These are phyloP conservation scores for Ernsta delagoae DNA, from an alignment of 2,888 invertebrate species.

Conservation along the genomic window DNA sequence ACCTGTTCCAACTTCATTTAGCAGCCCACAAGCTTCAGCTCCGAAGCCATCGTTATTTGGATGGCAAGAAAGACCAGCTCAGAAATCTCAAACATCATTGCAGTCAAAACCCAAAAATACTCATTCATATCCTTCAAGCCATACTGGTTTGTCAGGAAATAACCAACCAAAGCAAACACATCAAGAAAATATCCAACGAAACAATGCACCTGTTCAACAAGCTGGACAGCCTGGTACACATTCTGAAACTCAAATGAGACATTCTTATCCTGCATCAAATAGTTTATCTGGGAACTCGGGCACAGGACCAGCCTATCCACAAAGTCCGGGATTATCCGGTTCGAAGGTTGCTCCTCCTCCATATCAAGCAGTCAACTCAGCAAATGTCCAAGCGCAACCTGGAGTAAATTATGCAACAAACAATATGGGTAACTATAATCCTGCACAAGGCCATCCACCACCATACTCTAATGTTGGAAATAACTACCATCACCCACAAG, in stretches of 20 bases:
- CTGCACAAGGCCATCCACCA: constrained; percentile 41
- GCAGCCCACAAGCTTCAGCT: constrained; percentile 63
- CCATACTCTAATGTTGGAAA: constrained; percentile 48
- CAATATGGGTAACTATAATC: constrained; percentile 27
- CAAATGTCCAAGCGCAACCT: constrained; percentile 37
- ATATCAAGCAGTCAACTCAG: constrained; percentile 47
- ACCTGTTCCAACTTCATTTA: constrained; percentile 72
- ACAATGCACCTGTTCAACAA: constrained; percentile 57
- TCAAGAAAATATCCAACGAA: constrained; percentile 69
- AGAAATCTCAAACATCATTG: constrained; percentile 57
- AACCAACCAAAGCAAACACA: constrained; percentile 60
- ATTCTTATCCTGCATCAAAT: constrained; percentile 68
- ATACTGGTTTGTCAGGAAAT: constrained; percentile 67
- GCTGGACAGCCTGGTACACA: constrained; percentile 43
- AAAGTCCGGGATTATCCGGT: constrained; percentile 52
- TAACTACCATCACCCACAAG: constrained; percentile 61
- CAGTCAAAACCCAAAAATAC: constrained; percentile 55
- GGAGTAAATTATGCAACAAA: constrained; percentile 25
- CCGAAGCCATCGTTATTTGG: constrained; percentile 65
- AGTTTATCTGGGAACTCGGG: constrained; percentile 66
- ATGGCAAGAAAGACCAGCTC: constrained; percentile 73
- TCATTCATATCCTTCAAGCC: constrained; percentile 73
- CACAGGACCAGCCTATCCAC: constrained; percentile 51
- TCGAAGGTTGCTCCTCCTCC: constrained; percentile 43
- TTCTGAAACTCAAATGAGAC: constrained; percentile 48